Base-by-base conservation (phyloP, 2,113 vertebrate species). In the Theropithecus gelada region DNA sequence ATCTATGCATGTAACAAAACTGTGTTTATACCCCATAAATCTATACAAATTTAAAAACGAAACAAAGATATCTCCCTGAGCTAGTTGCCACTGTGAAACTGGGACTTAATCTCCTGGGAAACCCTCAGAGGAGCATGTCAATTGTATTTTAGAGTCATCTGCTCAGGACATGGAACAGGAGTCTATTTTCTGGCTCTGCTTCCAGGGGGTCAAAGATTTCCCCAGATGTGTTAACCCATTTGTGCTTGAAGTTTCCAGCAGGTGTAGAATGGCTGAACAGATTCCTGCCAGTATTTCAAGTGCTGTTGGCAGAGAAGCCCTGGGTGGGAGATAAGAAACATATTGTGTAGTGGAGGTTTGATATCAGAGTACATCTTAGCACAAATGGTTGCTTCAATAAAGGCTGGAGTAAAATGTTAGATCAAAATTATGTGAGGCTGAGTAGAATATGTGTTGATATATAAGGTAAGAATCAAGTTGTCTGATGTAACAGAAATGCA, bases 291-390 rank as follows among this genome's bases (percentile, higher is more conserved):
- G 14, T 13, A 4, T 68, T 38, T 70, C 30, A 8, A 27, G 10
- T 30, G 27, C 30, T 40, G 30, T 27, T 57, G 23, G 8, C 50
- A 81, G 79, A 76, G 23, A 78, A 93, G 35, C 43, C n/a, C 40
- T 8, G 0, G 13, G 5, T 50, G 6, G 40, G 61, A 66, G 83
- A 57, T 45, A 32, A 73, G 35, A 88, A 27, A 32, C 5, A 45
- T 1, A 22, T 9, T 38, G 10, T 32, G 35, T 5, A 52, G 50
- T 20, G 2, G 18, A 85, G 3, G 3, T 1, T 4, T 85, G 27
- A 81, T 82, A 7, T 83, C 32, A 57, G n/a, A 43, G 22, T 14
- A 79, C 2, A 40, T 9, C 20, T 84, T 40, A 23, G 70, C 13
- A 88, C 20, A 55, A 55, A 52, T 35, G 14, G 11, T 30, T 92